A percentile compares a stretch with the other conserved stretches of the same genome.
phyloP scores from a whole-genome alignment of 2,113 vertebrate species.

The Xyrauchen texanus region DNA sequence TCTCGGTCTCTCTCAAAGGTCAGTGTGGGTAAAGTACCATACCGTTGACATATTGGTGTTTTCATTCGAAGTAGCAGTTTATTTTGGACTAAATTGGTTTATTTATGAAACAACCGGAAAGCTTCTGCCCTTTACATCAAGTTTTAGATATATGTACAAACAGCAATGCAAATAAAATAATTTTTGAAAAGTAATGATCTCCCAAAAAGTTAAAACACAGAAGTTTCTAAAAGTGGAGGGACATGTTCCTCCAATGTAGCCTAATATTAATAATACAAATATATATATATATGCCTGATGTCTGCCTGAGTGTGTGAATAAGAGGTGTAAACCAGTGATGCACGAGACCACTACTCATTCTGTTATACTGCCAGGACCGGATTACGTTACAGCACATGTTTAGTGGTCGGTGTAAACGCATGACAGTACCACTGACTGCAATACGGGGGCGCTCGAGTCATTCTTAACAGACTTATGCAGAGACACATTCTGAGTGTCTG shows the following conservation, averaged over 20 bases:
- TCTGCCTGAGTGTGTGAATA: neutral
- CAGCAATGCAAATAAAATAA: too few relatives aligned
- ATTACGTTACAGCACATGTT: neutral
- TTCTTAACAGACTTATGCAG: neutral
- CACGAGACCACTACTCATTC: neutral
- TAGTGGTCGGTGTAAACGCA: neutral
- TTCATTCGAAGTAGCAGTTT: neutral
- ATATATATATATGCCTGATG: too few relatives aligned
- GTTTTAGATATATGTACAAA: too few relatives aligned
- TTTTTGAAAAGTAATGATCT: too few relatives aligned
- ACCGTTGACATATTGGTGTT: neutral
- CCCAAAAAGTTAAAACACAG: too few relatives aligned
- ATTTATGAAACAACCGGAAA: neutral
- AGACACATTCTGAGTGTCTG: neutral
- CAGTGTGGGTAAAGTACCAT: neutral
- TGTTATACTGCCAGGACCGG: neutral
- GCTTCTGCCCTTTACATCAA: neutral
- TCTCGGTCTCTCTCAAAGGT: neutral
- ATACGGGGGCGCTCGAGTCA: slow-evolving; percentile 44
- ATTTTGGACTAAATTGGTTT: neutral
- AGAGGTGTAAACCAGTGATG: neutral
- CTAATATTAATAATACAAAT: too few relatives aligned
- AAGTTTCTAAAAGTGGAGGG: too few relatives aligned
- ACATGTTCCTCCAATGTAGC: too few relatives aligned
- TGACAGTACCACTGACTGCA: neutral